These are phyloP conservation scores for Paracanthobrama guichenoti DNA, from an alignment of 2,113 vertebrate genomes.

Conservation along the genomic window DNA sequence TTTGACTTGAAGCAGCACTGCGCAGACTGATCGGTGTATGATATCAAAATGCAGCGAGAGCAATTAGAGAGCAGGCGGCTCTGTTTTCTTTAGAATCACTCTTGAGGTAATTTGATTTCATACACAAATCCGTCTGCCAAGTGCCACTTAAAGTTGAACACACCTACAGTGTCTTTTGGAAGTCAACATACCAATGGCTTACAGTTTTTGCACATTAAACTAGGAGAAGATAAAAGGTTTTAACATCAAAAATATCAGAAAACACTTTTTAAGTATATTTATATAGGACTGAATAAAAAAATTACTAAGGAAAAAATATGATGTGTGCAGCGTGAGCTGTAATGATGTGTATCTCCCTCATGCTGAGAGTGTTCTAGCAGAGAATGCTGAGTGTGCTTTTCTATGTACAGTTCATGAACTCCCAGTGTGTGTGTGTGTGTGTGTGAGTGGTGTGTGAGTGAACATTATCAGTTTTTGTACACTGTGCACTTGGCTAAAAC, in stretches of 20 bases:
- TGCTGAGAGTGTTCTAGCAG: background rate
- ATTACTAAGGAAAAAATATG: background rate
- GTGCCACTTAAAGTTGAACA: no score
- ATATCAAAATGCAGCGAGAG: no score
- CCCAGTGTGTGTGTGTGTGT: background rate
- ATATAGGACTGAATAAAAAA: background rate
- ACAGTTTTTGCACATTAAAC: background rate
- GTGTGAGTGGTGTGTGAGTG: background rate
- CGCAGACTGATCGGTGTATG: no score
- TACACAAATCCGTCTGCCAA: no score
- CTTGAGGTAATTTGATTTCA: no score
- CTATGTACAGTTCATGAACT: slow-evolving; percentile 6
- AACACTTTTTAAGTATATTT: background rate
- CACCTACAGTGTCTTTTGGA: background rate
- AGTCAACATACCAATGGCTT: background rate
- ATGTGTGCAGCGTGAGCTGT: background rate
- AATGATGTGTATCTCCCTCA: background rate
- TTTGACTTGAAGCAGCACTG: no score
- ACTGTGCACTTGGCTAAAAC: background rate
- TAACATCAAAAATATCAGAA: background rate
- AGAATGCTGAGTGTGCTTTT: slow-evolving; percentile 24
- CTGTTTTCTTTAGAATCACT: no score
- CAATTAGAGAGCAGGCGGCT: no score
- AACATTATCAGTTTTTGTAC: background rate
- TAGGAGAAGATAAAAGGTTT: background rate